Base-by-base conservation (phyloP, 2,797 vertebrate genomes). In the Pogoniulus pusillus region DNA sequence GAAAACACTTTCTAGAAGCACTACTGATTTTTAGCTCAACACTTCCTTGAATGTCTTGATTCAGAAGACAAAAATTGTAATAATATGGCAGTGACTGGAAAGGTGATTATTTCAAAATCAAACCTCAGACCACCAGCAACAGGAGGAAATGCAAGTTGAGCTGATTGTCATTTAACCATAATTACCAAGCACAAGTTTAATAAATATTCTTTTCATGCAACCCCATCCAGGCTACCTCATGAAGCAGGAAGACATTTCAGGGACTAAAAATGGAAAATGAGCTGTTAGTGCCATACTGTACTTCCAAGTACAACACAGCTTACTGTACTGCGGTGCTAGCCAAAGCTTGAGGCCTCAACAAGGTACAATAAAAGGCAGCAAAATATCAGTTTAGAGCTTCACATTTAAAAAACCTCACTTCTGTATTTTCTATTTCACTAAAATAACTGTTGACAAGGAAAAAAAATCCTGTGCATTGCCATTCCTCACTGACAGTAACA, bases 281-380 rank as follows among this genome's bases (percentile, higher is more conserved):
- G 65, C 81, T 86, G 80, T 70, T 72, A 81, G 79, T 81, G 70
- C 82, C 55, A 94, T 3, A 37, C 10, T 70, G 39, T n/a, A 73
- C 45, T 89, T 95, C 93, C 87, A 95, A 94, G 69, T 34, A 91
- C 68, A 92, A 89, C 87, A 92, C 6, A 26, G 80, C 87, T 94
- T 45, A 91, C 68, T 84, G 74, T 82, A 32, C 85, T 39, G 45
- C 1, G 63, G 57, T 4, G 1, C 26, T 10, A 91, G 87, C 91
- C 91, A 92, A 84, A 90, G 82, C 58, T 2, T 62, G 87, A 92
- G 83, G 93, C 92, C 91, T 92, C 85, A 58, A 58, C 35, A 71
- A 93, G 80, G 91, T 58, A 95, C 76, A 87, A 78, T n/a, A 77
- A 82, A 93, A 85, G 45, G 73, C 68, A 55, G 51, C 41, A 19